phyloP scores from a whole-genome alignment of 2,113 vertebrate species.

The Daphoenositta chrysoptera region DNA sequence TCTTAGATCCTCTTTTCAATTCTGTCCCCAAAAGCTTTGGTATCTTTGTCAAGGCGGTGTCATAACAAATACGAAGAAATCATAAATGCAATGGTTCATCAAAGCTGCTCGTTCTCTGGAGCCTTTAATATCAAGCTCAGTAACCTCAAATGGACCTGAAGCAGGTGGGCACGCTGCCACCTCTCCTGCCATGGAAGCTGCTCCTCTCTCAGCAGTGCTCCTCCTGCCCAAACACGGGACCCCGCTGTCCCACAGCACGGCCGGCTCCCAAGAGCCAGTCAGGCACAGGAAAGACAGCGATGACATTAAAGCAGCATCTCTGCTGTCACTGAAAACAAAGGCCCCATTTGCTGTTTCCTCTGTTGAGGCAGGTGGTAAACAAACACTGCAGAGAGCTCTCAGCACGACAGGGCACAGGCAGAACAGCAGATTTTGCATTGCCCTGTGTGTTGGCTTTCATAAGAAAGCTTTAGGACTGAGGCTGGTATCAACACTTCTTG shows the following conservation, averaged over 20 bases:
- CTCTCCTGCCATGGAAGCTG: background rate
- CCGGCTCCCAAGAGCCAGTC: background rate
- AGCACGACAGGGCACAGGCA: background rate
- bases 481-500: background rate
- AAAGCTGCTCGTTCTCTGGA: background rate
- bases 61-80: background rate
- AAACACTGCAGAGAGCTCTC: background rate
- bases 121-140: background rate
- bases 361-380: background rate
- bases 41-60: background rate
- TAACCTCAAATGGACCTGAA: background rate
- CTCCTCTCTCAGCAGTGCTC: background rate
- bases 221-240: background rate
- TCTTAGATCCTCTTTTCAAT: background rate
- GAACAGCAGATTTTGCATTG: background rate
- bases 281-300: background rate
- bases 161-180: background rate
- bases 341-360: background rate
- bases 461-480: background rate
- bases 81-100: background rate
- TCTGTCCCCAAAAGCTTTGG: background rate
- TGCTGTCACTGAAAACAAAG: background rate
- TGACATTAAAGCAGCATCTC: constrained; percentile 8
- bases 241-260: background rate
- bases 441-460: background rate